phyloP scores from a whole-genome alignment of 2,113 vertebrate genomes.

The Dicentrarchus labrax region DNA sequence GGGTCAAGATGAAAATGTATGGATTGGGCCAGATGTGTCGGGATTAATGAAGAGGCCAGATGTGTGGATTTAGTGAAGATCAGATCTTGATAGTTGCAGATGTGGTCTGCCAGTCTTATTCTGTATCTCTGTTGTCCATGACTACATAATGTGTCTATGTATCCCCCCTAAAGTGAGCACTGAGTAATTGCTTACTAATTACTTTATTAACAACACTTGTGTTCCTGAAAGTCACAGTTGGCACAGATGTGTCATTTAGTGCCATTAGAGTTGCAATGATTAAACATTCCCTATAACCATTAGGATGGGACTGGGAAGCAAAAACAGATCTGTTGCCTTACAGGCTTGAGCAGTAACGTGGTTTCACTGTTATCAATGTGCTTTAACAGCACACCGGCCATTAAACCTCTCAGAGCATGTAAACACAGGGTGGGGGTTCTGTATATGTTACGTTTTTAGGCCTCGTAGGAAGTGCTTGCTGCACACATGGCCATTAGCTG shows the following conservation, averaged over 20 bases:
- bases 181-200: conserved; percentile 70
- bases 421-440: conserved; percentile 22
- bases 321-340: conserved; percentile 17
- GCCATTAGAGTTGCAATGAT: conserved; percentile 69
- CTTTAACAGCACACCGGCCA: conserved; percentile 23
- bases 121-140: neutral
- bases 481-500: conserved; percentile 64
- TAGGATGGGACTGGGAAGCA: neutral
- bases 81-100: neutral
- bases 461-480: conserved; percentile 3
- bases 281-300: conserved; percentile 54
- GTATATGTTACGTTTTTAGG: conserved; percentile 22
- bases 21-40: neutral
- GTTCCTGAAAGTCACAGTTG: conserved; percentile 64
- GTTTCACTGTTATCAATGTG: conserved; percentile 21
- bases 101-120: neutral
- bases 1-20: neutral
- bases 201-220: conserved; percentile 66
- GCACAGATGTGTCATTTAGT: conserved; percentile 68
- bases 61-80: neutral
- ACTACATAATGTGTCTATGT: conserved; percentile 15
- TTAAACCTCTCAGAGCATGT: conserved; percentile 38
- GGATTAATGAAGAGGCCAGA: neutral
- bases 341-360: conserved; percentile 26
- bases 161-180: conserved; percentile 28